Base-by-base conservation (phyloP, 2,113 vertebrate species). In the Zosterops japonicus region DNA sequence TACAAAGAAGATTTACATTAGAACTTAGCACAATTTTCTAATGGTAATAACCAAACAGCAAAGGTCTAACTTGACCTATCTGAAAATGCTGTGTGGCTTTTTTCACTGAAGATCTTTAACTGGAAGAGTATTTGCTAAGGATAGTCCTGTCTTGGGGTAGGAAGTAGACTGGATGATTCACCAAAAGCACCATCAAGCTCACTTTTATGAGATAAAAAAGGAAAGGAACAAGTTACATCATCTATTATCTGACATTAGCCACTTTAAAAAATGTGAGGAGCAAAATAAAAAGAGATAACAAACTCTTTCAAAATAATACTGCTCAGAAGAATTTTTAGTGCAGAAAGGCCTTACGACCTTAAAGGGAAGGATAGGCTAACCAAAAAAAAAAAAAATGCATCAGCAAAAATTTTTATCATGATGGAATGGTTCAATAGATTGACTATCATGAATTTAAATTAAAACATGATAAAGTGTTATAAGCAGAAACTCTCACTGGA, bases 351-450 rank as follows among this genome's bases (percentile, higher is more conserved):
- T 77, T 46, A 56, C 2, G n/a, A 19, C 46, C 39, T 87, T 61
- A 80, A 88, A 56, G 18, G 52, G 13, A 83, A 93, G 28, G 18
- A 74, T 42, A 18, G 9, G 7, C 27, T 46, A 77, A 80, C 86
- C n/a, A n/a, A n/a, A n/a, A 87, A 78, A 91, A 97, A 87, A 79
- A 95, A 94, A 94, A 89, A 69, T 92, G 11, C 89, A 92, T 59
- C 50, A 90, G 42, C 49, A 83, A 81, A 69, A 82, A 61, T 44
- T 52, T 65, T 93, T 8, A 96, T 78, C 42, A 72, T 55, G 69
- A 63, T 70, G 13, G 29, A 49, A 90, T 56, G 53, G 22, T 11
- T 90, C 39, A 56, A 44, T 55, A 81, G 67, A 95, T 93, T 94
- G 95, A 92, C 23, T 84, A 75, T 70, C 65, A 69, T 89, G 85